Evolutionary conservation across 2,797 vertebrate species (phyloP).

Genomic region (Leptodactylus fallax): DNA sequence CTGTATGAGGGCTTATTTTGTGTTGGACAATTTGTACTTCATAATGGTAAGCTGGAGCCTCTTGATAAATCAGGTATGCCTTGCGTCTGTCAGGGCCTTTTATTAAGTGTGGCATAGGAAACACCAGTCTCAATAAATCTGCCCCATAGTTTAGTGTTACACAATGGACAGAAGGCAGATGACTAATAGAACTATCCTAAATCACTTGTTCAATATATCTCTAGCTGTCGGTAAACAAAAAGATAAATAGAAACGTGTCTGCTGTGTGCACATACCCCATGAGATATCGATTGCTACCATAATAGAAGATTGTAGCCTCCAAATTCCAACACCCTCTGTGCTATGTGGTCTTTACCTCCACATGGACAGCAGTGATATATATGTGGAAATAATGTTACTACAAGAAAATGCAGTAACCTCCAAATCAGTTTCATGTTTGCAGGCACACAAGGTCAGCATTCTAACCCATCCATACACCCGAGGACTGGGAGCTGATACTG

Average conservation of each 20-base stretch:
- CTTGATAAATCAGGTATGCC: no score
- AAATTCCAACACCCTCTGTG: not conserved
- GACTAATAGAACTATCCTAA: not conserved
- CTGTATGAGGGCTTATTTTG: no score
- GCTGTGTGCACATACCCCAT: not conserved
- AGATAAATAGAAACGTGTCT: not conserved
- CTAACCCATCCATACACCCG: not conserved
- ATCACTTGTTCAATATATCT: not conserved
- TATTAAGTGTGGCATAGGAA: no score
- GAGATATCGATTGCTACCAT: constrained; percentile 8
- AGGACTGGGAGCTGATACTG: not conserved
- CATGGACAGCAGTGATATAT: constrained; percentile 7
- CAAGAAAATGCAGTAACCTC: constrained; percentile 1
- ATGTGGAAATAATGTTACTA: constrained; percentile 7
- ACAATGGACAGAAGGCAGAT: not conserved
- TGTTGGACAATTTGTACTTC: no score
- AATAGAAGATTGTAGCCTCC: not conserved
- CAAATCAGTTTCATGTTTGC: not conserved
- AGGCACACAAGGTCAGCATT: not conserved
- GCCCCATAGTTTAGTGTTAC: not conserved
- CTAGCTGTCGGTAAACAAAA: not conserved
- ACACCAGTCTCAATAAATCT: no score
- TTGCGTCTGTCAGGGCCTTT: no score
- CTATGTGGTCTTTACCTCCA: constrained; percentile 1
- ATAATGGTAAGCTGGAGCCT: no score